phyloP scores from a whole-genome alignment of 2,888 invertebrate genomes.

The Eupithecia vulgata region DNA sequence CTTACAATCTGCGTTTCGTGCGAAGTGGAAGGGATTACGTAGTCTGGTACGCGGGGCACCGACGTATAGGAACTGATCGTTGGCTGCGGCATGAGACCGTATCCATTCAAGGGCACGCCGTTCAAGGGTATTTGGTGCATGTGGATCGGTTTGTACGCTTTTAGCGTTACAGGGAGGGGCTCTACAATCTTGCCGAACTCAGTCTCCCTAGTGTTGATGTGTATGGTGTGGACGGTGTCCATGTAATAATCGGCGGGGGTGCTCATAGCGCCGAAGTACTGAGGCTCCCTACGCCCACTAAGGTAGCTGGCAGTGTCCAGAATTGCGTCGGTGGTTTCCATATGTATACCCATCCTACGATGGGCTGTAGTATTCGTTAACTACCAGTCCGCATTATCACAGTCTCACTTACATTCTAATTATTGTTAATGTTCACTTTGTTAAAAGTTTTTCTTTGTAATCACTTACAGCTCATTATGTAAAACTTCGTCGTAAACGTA shows the following conservation, averaged over 20 bases:
- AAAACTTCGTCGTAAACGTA: conserved; percentile 15
- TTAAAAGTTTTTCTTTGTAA: conserved; percentile 18
- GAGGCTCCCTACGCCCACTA: conserved; percentile 57
- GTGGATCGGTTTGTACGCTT: conserved; percentile 67
- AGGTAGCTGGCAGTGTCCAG: conserved; percentile 71
- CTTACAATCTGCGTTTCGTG: conserved; percentile 44
- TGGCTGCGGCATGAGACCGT: conserved; percentile 61
- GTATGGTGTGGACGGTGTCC: conserved; percentile 72
- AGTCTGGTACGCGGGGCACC: conserved; percentile 55
- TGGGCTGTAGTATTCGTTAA: conserved; percentile 60
- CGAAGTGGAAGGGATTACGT: conserved; percentile 60
- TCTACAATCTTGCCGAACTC: conserved; percentile 75
- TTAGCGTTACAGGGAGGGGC: conserved; percentile 73
- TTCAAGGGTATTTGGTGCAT: conserved; percentile 57
- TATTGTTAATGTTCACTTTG: conserved; percentile 49
- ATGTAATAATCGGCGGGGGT: conserved; percentile 68
- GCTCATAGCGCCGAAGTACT: conserved; percentile 70
- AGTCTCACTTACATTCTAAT: conserved; percentile 58
- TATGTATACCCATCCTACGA: conserved; percentile 82
- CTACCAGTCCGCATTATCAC: conserved; percentile 60
- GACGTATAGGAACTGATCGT: conserved; percentile 55
- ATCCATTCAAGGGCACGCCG: conserved; percentile 48
- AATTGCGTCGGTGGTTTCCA: conserved; percentile 78
- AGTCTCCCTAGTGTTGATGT: conserved; percentile 75
- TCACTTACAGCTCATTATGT: conserved; percentile 47